These are phyloP conservation scores for Trichosurus vulpecula DNA, from an alignment of 2,797 vertebrate genomes.

Conservation along the genomic window DNA sequence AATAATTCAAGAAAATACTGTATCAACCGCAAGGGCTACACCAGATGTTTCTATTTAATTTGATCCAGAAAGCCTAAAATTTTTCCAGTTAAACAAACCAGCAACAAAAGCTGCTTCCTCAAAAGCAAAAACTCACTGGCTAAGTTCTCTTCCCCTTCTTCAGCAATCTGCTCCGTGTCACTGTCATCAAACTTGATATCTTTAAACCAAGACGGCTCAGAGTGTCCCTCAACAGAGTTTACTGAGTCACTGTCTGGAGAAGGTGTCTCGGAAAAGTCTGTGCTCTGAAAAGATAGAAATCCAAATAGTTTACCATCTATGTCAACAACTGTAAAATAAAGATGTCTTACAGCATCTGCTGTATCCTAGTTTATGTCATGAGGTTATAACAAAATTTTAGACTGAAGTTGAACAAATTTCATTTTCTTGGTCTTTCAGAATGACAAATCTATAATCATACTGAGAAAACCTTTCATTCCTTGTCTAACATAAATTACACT, in stretches of 20 bases:
- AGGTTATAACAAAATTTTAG: not conserved
- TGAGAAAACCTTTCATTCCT: not conserved
- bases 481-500: not conserved
- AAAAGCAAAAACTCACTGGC: conserved; percentile 86
- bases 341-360: not conserved
- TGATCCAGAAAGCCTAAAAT: conserved; percentile 53
- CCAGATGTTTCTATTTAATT: conserved; percentile 63
- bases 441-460: not conserved
- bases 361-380: not conserved
- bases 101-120: conserved; percentile 26
- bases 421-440: not conserved
- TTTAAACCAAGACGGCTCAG: conserved; percentile 99
- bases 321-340: not conserved
- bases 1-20: conserved; percentile 77
- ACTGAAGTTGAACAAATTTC: not conserved
- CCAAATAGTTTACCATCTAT: conserved; percentile 31
- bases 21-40: conserved; percentile 67
- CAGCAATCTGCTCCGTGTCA: conserved; percentile 95
- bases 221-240: conserved; percentile 97
- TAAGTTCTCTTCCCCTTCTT: conserved; percentile 93
- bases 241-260: conserved; percentile 98
- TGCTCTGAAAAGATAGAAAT: conserved; percentile 87
- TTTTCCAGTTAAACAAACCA: conserved; percentile 46
- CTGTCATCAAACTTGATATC: conserved; percentile 99
- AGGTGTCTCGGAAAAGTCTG: conserved; percentile 97